Percentiles rank a stretch among this genome's conserved stretches.
Evolutionary conservation across 1,140 invertebrate genomes (phyloP).

Genomic region (Drosophila sturtevanti): DNA sequence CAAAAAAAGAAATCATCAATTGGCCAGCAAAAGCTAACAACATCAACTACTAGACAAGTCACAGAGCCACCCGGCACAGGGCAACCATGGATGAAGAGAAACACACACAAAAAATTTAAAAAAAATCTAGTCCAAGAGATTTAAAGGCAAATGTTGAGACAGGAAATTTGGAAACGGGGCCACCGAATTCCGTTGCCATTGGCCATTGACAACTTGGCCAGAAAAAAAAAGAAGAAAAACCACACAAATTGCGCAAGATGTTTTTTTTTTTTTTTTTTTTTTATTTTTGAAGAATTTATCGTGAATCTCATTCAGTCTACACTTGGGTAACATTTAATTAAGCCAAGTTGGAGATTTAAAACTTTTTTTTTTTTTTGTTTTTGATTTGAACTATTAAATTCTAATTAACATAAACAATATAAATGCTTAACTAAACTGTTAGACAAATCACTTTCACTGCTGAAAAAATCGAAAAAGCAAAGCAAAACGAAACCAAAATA

Average conservation of each 20-base stretch:
- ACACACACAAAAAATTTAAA: slow-evolving; percentile 24
- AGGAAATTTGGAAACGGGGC: slow-evolving; percentile 71
- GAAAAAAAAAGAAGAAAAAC: slow-evolving; percentile 29
- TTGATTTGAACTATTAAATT: slow-evolving; percentile 59
- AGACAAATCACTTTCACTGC: slow-evolving; percentile 74
- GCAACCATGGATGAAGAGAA: slow-evolving; percentile 1
- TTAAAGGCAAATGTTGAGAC: slow-evolving; percentile 42
- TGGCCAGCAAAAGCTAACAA: slow-evolving; percentile 27
- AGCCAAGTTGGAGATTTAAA: slow-evolving; percentile 8
- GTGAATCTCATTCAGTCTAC: slow-evolving; percentile 17
- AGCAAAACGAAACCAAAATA: slow-evolving; percentile 39
- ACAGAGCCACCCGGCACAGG: not conserved
- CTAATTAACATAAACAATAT: slow-evolving; percentile 69
- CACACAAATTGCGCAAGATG: slow-evolving; percentile 65
- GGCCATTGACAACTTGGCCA: slow-evolving; percentile 67
- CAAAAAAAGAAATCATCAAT: slow-evolving; percentile 40
- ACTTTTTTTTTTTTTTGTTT: slow-evolving; percentile 24
- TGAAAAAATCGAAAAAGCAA: slow-evolving; percentile 43
- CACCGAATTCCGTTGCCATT: slow-evolving; percentile 57
- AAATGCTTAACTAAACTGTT: slow-evolving; percentile 54
- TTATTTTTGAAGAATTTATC: slow-evolving; percentile 70
- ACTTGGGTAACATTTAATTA: slow-evolving; percentile 60
- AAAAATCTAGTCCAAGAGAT: slow-evolving; percentile 29
- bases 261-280: no score
- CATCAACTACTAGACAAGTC: slow-evolving; percentile 9